A percentile compares a stretch with the other conserved stretches of the same genome.
Conservation (phyloP, 2,797 vertebrate genomes). For the Cirrhinus molitorella region DNA sequence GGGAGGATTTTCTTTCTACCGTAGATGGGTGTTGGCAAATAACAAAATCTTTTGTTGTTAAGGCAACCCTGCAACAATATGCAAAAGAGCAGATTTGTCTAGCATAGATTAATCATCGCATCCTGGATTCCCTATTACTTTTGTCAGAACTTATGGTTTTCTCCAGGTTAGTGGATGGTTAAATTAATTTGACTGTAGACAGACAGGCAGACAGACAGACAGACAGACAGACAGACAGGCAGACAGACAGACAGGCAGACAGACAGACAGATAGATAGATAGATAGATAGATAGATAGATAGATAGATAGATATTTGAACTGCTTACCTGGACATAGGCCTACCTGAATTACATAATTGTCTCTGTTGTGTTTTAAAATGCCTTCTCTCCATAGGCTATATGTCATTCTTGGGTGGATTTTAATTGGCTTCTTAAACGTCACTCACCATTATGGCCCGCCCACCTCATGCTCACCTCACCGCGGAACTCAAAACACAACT, state of each 20-base stretch:
- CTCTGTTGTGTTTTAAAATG: constrained; percentile 19
- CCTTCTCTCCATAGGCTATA: constrained; percentile 7
- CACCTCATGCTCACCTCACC: constrained; percentile 18
- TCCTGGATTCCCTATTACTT: neutral
- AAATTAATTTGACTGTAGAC: neutral
- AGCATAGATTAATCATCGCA: constrained; percentile 8
- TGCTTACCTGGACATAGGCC: neutral
- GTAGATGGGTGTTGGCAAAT: constrained; percentile 22
- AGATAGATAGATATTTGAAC: neutral
- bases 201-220: neutral
- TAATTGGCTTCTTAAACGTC: constrained; percentile 31
- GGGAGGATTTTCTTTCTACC: constrained; percentile 31
- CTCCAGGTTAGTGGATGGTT: no score
- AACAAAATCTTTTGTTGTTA: constrained; percentile 26
- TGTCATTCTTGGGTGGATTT: neutral
- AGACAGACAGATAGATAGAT: neutral
- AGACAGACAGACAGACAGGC: neutral
- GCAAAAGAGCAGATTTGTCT: constrained; percentile 32
- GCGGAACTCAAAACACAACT: constrained; percentile 36
- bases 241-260: neutral
- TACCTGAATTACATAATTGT: constrained; percentile 6
- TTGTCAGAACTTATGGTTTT: neutral
- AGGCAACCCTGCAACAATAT: constrained; percentile 19
- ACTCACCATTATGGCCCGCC: constrained; percentile 2
- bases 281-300: neutral